Evolutionary conservation across 2,113 vertebrate species (phyloP).

Genomic region (Nesogale talazaci): DNA sequence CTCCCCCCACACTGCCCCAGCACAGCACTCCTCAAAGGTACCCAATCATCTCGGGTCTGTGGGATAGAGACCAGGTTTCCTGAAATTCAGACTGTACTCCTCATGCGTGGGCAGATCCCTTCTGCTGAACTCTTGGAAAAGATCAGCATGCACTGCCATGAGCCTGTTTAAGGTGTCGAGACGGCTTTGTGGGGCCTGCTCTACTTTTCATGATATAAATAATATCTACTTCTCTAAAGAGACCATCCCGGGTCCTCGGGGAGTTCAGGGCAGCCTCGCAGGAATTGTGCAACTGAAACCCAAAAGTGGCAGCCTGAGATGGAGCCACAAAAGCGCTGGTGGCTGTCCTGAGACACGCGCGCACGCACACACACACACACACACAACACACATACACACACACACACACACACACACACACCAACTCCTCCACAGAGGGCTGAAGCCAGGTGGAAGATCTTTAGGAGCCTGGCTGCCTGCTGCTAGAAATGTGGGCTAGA

Average conservation of each 20-base stretch:
- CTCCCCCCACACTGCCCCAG: not conserved
- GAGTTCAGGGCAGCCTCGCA: not conserved
- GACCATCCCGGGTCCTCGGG: not conserved
- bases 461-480: not conserved
- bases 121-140: not conserved
- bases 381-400: too few species aligned
- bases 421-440: too few species aligned
- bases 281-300: not conserved
- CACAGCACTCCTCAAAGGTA: too few species aligned
- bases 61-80: too few species aligned
- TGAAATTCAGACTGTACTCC: too few species aligned
- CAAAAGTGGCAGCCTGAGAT: not conserved
- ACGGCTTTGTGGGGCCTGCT: too few species aligned
- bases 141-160: not conserved
- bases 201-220: conserved; percentile 54
- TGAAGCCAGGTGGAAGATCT: accelerated
- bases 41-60: too few species aligned
- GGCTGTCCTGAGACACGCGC: too few species aligned
- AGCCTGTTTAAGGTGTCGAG: conserved; percentile 49
- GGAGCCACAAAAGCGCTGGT: not conserved
- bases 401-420: not conserved
- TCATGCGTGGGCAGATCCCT: too few species aligned
- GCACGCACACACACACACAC: not conserved
- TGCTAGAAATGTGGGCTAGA: not conserved
- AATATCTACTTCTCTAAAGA: conserved; percentile 46